Percentiles rank a stretch among this genome's conserved stretches.
Conservation (phyloP, 23 tunicate genomes). For the Oikopleura vanhoeffeni region DNA sequence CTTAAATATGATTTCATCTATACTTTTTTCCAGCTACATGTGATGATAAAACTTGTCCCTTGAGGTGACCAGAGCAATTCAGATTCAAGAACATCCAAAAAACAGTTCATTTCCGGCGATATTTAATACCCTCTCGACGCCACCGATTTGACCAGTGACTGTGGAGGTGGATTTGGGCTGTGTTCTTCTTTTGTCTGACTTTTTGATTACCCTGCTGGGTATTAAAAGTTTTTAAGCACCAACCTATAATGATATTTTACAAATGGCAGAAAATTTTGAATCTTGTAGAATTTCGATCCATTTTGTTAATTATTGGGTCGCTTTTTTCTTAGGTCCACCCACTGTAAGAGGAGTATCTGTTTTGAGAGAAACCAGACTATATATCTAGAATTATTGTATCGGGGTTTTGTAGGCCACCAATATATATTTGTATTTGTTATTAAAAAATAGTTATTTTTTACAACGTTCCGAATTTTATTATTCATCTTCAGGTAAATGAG, state of each 20-base stretch:
- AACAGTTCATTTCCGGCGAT: slow-evolving; percentile 72
- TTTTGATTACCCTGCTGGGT: slow-evolving; percentile 63
- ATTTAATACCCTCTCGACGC: slow-evolving; percentile 88
- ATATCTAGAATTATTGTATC: too few species aligned
- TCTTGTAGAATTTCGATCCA: too few species aligned
- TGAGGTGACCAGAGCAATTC: slow-evolving; percentile 92
- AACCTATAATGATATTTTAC: background rate
- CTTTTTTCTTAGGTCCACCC: too few species aligned
- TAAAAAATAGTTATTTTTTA: too few species aligned
- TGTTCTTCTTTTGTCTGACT: slow-evolving; percentile 72
- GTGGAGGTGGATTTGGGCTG: slow-evolving; percentile 90
- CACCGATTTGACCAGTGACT: slow-evolving; percentile 97
- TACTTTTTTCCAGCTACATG: slow-evolving; percentile 86
- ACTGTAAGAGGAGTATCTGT: too few species aligned
- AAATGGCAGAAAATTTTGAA: background rate
- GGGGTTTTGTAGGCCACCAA: too few species aligned
- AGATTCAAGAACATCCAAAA: slow-evolving; percentile 79
- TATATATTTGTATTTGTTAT: too few species aligned
- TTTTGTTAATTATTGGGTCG: too few species aligned
- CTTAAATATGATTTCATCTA: slow-evolving; percentile 70
- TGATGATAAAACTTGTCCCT: slow-evolving; percentile 40
- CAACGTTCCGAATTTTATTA: too few species aligned
- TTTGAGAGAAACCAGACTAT: too few species aligned
- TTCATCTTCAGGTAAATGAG: too few species aligned
- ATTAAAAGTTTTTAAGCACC: slow-evolving; percentile 33